Evolutionary conservation across 2,888 invertebrate species (phyloP), one percentile per base, ranked within the genome.

Genomic region (Hipparchia semele): DNA sequence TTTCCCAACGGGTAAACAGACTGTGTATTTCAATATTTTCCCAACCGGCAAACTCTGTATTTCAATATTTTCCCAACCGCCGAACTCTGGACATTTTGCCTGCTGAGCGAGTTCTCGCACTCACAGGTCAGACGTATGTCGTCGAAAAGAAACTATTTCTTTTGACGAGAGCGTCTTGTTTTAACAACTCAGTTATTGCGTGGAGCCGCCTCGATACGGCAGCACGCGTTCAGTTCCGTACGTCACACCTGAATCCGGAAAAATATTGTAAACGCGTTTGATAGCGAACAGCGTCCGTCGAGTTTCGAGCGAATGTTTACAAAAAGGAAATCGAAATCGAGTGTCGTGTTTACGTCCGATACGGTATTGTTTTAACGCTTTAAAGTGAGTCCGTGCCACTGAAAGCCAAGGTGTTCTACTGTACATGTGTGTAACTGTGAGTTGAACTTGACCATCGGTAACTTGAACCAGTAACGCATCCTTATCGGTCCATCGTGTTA

Each of bases 271-370:
- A 60, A 61, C 69, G 61, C 69, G 68, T 69, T 61, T 51, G 69
- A 53, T 69, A 69, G 61, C 69, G 69, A 49, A 33, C 23, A 39
- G 45, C 69, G 53, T 12, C 61, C 69, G 53, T 45, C 61, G 61
- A 69, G 69, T 69, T 61, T 62, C 65, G 45, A 65, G 64, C 61
- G 64, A 68, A 54, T 75, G 73, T 75, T 73, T 75, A 75, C 68
- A 73, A 73, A 73, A 73, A 73, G 12, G 61, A 61, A 69, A 69
- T 65, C 54, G 61, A 53, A 68, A 61, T 65, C 49, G 68, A 39
- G 67, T 67, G 66, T 54, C 64, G 75, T 58, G 49, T 75, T 61
- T 51, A 5, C 60, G 60, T 68, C 59, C 69, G 39, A 39, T 69
- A 69, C 69, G 39, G 53, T 61, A 61, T 69, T 69, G 69, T 69